A percentile compares a stretch with the other conserved stretches of the same genome.
Evolutionary conservation across 2,888 invertebrate genomes (phyloP).

Genomic region (Agonopterix arenella): DNA sequence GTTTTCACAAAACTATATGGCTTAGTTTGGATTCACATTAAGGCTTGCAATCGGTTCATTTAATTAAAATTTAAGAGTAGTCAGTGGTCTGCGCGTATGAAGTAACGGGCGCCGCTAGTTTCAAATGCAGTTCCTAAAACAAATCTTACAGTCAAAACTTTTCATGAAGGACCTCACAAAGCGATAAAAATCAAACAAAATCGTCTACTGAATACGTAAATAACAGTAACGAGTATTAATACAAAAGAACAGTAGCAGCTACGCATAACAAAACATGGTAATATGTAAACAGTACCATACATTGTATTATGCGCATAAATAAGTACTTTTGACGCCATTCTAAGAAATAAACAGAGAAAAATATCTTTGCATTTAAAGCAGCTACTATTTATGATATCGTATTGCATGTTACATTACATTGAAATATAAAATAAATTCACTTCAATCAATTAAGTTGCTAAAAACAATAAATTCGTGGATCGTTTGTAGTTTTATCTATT

Average conservation of each 20-base stretch:
- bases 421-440: neutral
- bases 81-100: too few relatives aligned
- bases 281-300: constrained; percentile 38
- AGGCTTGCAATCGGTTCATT: too few relatives aligned
- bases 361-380: neutral
- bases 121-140: too few relatives aligned
- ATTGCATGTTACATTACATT: neutral
- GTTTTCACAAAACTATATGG: too few relatives aligned
- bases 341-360: neutral
- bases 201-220: constrained; percentile 42
- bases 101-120: too few relatives aligned
- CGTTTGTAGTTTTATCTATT: too few relatives aligned
- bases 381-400: neutral
- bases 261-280: constrained; percentile 44
- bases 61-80: too few relatives aligned
- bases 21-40: too few relatives aligned
- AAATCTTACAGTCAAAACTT: constrained; percentile 4
- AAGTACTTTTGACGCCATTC: neutral
- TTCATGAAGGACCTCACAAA: constrained; percentile 34
- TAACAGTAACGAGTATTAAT: constrained; percentile 30
- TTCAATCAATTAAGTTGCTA: too few relatives aligned
- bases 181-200: constrained; percentile 32
- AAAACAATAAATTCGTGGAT: too few relatives aligned
- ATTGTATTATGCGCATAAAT: neutral
- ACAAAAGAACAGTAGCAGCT: constrained; percentile 45